These are phyloP conservation scores for Syritta pipiens DNA, from an alignment of 2,888 invertebrate species.

Conservation along the genomic window DNA sequence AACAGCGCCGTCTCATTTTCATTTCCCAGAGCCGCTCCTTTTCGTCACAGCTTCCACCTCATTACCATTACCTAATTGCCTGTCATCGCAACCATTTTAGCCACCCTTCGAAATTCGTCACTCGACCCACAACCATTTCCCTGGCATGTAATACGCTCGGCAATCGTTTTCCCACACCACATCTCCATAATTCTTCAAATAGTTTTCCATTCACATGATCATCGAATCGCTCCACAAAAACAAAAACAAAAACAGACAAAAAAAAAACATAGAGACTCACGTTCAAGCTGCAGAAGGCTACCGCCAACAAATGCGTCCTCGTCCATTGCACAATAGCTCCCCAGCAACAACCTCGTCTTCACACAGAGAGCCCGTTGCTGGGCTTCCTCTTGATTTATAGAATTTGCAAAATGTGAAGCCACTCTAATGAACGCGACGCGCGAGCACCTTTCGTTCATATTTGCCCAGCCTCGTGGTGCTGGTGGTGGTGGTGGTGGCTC, in stretches of 20 bases:
- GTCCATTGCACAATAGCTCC: constrained; percentile 56
- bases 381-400: constrained; percentile 62
- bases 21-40: too few relatives aligned
- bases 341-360: constrained; percentile 9
- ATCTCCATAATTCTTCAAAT: constrained; percentile 11
- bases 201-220: constrained; percentile 31
- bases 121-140: too few relatives aligned
- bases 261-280: constrained; percentile 26
- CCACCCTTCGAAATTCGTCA: too few relatives aligned
- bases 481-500: too few relatives aligned
- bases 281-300: constrained; percentile 50
- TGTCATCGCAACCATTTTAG: too few relatives aligned
- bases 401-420: constrained; percentile 53
- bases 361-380: neutral
- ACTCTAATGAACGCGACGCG: constrained; percentile 10
- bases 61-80: too few relatives aligned
- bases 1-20: too few relatives aligned
- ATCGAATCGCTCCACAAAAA: neutral
- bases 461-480: constrained; percentile 20
- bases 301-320: constrained; percentile 37
- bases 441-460: constrained; percentile 39
- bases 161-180: too few relatives aligned
- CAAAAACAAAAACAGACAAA: neutral
- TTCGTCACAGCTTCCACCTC: too few relatives aligned
- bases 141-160: too few relatives aligned